Evolutionary conservation across 2,113 vertebrate species (phyloP).

Genomic region (Chaetodon auriga): DNA sequence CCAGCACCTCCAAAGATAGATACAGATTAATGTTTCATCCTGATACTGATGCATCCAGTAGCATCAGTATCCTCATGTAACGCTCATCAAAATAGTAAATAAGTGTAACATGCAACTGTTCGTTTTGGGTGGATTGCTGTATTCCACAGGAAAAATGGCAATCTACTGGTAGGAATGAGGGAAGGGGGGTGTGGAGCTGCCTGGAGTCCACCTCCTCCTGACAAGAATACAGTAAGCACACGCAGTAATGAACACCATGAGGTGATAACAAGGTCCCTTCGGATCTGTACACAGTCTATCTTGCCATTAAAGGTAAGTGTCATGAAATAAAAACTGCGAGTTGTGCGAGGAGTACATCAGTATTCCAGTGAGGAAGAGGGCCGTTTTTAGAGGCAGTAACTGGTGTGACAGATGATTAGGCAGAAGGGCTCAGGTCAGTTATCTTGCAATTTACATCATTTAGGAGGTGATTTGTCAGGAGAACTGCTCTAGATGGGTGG

Average conservation of each 20-base stretch:
- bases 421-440: slow-evolving; percentile 49
- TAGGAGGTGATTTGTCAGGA: slow-evolving; percentile 46
- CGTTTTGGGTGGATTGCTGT: background rate
- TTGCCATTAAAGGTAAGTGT: slow-evolving; percentile 15
- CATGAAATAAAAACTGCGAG: slow-evolving; percentile 33
- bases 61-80: background rate
- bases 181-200: background rate
- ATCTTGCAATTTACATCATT: slow-evolving; percentile 53
- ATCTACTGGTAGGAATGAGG: background rate
- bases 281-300: background rate
- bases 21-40: no score
- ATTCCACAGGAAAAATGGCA: background rate
- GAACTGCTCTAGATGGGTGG: slow-evolving; percentile 36
- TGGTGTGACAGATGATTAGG: slow-evolving; percentile 53
- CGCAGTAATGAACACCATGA: background rate
- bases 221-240: background rate
- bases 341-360: slow-evolving; percentile 28
- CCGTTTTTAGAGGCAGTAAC: slow-evolving; percentile 45
- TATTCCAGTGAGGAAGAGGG: slow-evolving; percentile 31
- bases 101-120: background rate
- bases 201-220: background rate
- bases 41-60: no score
- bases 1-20: no score
- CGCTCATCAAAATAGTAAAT: background rate
- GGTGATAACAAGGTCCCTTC: background rate